phyloP scores from a whole-genome alignment of 2,888 invertebrate genomes.

The Drosophila niveifrons region DNA sequence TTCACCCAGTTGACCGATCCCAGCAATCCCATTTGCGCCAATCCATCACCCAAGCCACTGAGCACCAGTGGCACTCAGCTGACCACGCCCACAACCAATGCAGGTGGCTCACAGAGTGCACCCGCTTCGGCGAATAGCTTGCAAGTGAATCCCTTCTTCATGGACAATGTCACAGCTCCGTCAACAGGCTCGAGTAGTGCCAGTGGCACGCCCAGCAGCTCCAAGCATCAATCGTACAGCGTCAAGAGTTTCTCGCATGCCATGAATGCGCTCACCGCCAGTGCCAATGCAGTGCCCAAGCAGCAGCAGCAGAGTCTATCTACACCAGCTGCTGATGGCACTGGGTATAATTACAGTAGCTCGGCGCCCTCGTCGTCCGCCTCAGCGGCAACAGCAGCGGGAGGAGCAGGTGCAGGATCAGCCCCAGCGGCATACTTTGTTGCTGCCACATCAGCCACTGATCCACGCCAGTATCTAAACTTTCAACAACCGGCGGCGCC shows the following conservation, averaged over 20 bases:
- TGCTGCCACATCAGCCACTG: constrained; percentile 44
- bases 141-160: constrained; percentile 83
- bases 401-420: constrained; percentile 22
- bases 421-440: constrained; percentile 64
- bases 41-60: constrained; percentile 87
- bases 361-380: constrained; percentile 72
- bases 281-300: constrained; percentile 65
- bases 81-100: constrained; percentile 63
- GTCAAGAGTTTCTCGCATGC: constrained; percentile 84
- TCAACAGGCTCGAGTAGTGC: constrained; percentile 66
- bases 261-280: constrained; percentile 81
- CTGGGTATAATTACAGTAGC: constrained; percentile 75
- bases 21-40: constrained; percentile 87
- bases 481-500: constrained; percentile 78
- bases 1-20: constrained; percentile 90
- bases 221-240: constrained; percentile 82
- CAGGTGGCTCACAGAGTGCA: constrained; percentile 81
- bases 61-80: constrained; percentile 61
- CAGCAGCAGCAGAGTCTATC: constrained; percentile 42
- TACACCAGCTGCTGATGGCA: constrained; percentile 31
- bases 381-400: constrained; percentile 15
- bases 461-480: constrained; percentile 78
- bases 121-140: constrained; percentile 83
- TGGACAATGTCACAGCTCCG: constrained; percentile 68
- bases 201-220: constrained; percentile 80